Evolutionary conservation across 2,797 vertebrate genomes (phyloP).

Genomic region (Alouatta caraya): DNA sequence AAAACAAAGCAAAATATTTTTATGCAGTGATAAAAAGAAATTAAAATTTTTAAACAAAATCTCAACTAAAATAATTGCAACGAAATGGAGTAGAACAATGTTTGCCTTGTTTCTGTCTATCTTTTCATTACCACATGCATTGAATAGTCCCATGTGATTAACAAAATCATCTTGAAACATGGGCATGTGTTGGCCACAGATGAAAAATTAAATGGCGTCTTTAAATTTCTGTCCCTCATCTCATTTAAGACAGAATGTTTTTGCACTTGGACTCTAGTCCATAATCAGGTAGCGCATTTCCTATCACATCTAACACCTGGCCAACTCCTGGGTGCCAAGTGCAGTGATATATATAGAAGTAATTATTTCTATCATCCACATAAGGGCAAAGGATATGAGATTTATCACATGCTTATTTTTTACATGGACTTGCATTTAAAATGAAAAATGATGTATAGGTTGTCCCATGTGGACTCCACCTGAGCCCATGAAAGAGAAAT

Average conservation of each 20-base stretch:
- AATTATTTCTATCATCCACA: constrained; percentile 79
- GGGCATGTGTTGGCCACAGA: constrained; percentile 70
- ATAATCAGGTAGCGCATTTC: constrained; percentile 79
- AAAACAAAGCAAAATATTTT: constrained; percentile 62
- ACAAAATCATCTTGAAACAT: constrained; percentile 81
- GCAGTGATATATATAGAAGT: constrained; percentile 75
- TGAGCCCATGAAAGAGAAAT: constrained; percentile 48
- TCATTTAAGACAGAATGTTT: constrained; percentile 77
- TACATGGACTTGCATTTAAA: too few relatives aligned
- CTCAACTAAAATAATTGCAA: neutral
- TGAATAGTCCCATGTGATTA: constrained; percentile 78
- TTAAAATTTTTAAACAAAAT: neutral
- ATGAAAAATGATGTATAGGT: too few relatives aligned
- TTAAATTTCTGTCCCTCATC: constrained; percentile 71
- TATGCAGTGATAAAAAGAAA: constrained; percentile 11
- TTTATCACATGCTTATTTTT: constrained; percentile 68
- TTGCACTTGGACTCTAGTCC: constrained; percentile 69
- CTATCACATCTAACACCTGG: constrained; percentile 81
- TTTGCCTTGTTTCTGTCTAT: constrained; percentile 72
- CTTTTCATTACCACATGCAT: constrained; percentile 74
- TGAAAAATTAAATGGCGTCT: constrained; percentile 81
- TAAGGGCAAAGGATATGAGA: constrained; percentile 66
- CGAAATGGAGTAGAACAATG: constrained; percentile 66
- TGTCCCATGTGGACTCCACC: constrained; percentile 40
- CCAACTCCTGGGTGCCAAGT: constrained; percentile 67